Evolutionary conservation across 2,113 vertebrate genomes (phyloP).

Genomic region (Ahaetulla prasina): DNA sequence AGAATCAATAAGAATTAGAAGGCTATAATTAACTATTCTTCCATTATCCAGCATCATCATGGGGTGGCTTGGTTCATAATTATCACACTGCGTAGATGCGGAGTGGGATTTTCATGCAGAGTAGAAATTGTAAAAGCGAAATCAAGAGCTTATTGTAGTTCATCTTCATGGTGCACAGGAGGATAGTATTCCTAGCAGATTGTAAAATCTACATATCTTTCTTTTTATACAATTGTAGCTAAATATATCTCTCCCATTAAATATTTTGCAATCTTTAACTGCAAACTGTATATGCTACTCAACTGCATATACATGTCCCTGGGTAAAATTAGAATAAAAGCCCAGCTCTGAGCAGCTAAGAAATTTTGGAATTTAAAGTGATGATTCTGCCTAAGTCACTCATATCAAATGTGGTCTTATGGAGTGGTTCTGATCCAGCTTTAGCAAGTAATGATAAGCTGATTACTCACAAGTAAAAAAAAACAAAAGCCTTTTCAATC

Average conservation of each 20-base stretch:
- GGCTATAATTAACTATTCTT: not conserved
- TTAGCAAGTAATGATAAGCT: no score
- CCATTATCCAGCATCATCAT: not conserved
- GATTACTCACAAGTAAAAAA: no score
- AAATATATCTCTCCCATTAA: constrained; percentile 34
- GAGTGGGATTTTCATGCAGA: not conserved
- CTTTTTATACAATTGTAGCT: constrained; percentile 33
- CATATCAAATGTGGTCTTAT: not conserved
- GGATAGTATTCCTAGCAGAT: not conserved
- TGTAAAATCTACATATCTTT: not conserved
- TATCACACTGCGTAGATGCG: not conserved
- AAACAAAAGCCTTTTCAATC: no score
- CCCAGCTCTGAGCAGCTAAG: constrained; percentile 10
- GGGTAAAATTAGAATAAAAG: constrained; percentile 30
- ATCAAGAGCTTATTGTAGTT: not conserved
- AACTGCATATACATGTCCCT: not conserved
- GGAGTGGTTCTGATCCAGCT: no score
- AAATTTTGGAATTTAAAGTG: constrained; percentile 1
- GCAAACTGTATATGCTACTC: no score
- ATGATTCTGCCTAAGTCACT: not conserved
- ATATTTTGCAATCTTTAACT: constrained; percentile 41
- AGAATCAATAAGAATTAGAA: not conserved
- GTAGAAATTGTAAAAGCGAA: not conserved
- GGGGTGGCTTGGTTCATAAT: not conserved
- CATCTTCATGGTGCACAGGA: not conserved